phyloP scores from a whole-genome alignment of 2,113 vertebrate genomes.

The Oryzias woworae region DNA sequence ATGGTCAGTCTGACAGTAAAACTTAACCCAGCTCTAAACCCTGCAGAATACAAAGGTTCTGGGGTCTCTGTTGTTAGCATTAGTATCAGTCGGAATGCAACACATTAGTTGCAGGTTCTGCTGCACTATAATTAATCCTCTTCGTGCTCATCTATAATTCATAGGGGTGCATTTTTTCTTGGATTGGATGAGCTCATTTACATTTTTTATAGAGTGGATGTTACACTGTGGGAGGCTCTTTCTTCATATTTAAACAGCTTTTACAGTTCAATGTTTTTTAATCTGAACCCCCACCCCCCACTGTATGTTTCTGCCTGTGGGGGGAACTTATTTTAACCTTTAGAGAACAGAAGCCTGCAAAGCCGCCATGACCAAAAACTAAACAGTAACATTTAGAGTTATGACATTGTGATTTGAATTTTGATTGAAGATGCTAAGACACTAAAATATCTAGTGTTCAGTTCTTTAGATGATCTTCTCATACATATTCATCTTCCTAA shows the following conservation, averaged over 20 bases:
- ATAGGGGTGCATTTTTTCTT: slow-evolving; percentile 35
- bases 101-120: slow-evolving; percentile 59
- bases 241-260: slow-evolving; percentile 21
- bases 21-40: neutral
- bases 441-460: slow-evolving; percentile 4
- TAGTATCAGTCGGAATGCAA: slow-evolving; percentile 51
- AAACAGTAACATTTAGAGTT: neutral
- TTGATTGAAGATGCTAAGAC: slow-evolving; percentile 13
- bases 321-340: neutral
- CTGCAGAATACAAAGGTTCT: slow-evolving; percentile 9
- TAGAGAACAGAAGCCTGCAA: neutral
- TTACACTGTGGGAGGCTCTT: neutral
- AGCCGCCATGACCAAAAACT: neutral
- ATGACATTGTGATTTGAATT: slow-evolving; percentile 8
- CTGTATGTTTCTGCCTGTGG: neutral
- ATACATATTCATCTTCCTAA: slow-evolving; percentile 25
- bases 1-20: slow-evolving; percentile 12
- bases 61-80: slow-evolving; percentile 55
- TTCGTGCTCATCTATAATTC: slow-evolving; percentile 60
- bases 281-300: slow-evolving; percentile 2
- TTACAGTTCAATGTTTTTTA: slow-evolving; percentile 30
- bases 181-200: slow-evolving; percentile 18
- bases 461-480: slow-evolving; percentile 14
- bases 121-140: slow-evolving; percentile 63
- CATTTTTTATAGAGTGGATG: too few species aligned